Evolutionary conservation across 2,888 invertebrate genomes (phyloP).

Genomic region (Geotrupes spiniger): DNA sequence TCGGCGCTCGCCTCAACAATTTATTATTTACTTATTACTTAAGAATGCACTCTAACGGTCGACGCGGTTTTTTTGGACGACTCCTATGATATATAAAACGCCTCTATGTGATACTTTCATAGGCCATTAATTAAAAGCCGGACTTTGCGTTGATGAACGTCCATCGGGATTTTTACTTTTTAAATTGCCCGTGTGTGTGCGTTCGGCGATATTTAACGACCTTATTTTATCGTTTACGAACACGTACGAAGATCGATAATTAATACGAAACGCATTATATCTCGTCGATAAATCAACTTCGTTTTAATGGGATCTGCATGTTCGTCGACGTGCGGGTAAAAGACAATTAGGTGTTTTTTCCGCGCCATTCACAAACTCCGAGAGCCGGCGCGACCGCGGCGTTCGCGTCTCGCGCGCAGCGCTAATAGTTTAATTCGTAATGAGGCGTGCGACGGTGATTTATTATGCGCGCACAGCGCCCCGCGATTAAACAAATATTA

Average conservation of each 20-base stretch:
- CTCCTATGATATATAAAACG: slow-evolving; percentile 6
- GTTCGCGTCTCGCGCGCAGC: too few relatives aligned
- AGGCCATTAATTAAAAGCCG: slow-evolving; percentile 4
- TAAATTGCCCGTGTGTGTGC: neutral
- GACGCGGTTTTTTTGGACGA: neutral
- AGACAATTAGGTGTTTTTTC: too few relatives aligned
- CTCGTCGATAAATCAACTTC: slow-evolving; percentile 2
- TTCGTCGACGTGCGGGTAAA: too few relatives aligned
- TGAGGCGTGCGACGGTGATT: too few relatives aligned
- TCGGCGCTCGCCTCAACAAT: slow-evolving; percentile 5
- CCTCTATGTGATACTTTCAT: slow-evolving; percentile 13
- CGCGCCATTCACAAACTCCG: too few relatives aligned
- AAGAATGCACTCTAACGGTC: slow-evolving; percentile 12
- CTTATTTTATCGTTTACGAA: neutral
- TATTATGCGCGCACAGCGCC: too few relatives aligned
- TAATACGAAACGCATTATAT: neutral
- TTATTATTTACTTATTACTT: slow-evolving; percentile 12
- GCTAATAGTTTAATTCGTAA: too few relatives aligned
- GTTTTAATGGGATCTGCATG: too few relatives aligned
- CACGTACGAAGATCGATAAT: slow-evolving; percentile 1
- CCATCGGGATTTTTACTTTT: neutral
- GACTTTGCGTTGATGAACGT: slow-evolving; percentile 3
- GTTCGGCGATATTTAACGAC: neutral
- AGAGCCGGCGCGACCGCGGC: too few relatives aligned
- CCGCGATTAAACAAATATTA: too few relatives aligned